Evolutionary conservation across 2,797 vertebrate species (phyloP).

Genomic region (Tolypeutes matacus): DNA sequence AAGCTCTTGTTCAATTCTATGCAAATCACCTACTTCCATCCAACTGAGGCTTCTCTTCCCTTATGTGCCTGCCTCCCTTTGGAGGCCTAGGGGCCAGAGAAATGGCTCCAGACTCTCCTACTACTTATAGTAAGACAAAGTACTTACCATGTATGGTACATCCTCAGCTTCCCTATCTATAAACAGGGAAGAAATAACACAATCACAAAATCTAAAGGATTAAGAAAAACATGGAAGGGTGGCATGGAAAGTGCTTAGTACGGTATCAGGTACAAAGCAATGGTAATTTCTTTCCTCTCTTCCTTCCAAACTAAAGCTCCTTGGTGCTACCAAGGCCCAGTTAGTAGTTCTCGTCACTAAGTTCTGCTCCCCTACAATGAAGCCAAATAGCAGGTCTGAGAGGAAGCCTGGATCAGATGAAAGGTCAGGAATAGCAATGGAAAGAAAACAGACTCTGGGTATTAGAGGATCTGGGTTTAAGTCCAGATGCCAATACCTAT

Average conservation of each 20-base stretch:
- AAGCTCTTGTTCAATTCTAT: neutral
- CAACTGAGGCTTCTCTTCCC: neutral
- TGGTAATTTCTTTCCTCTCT: neutral
- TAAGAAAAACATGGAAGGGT: neutral
- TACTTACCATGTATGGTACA: neutral
- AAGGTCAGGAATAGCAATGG: neutral
- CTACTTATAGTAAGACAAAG: neutral
- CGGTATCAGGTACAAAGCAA: neutral
- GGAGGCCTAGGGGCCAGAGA: neutral
- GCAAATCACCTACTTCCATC: neutral
- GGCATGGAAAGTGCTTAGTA: neutral
- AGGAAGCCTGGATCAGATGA: neutral
- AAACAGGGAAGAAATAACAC: constrained; percentile 1
- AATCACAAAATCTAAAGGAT: constrained; percentile 6
- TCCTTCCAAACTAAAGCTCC: constrained; percentile 29
- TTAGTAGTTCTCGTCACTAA: neutral
- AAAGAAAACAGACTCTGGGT: constrained; percentile 18
- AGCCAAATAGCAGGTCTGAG: neutral
- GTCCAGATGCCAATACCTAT: neutral
- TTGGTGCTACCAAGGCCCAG: neutral
- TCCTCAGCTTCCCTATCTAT: constrained; percentile 10
- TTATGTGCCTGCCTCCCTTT: neutral
- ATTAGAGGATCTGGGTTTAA: neutral
- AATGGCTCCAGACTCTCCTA: neutral
- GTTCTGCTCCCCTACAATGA: neutral